Evolutionary conservation across 1,140 invertebrate species (phyloP), one percentile per base, ranked within the genome.

Genomic region (Drosophila willistoni): DNA sequence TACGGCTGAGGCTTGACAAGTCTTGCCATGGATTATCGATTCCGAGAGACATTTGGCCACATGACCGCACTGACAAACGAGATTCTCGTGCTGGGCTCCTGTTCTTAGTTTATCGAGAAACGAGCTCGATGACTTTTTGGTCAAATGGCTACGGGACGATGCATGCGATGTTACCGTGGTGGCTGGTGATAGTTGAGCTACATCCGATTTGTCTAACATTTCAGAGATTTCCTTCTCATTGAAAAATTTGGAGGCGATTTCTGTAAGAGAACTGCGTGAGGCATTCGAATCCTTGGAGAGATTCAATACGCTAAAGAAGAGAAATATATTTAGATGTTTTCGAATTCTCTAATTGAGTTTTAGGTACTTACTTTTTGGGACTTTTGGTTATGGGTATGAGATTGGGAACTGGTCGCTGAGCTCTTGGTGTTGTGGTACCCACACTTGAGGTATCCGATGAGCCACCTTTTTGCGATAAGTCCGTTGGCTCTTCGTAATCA

Each of bases 11-110:
- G 84, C 84, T 17, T 90, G 81, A 47, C 96, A 96, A 62, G 94
- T 94, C 84, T 96, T 95, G 90, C 95, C 94, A 84, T 96, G 96
- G 54, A 95, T 94, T 12, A 95, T 94, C 70, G 95, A 94, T 92
- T 97, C 97, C 10, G 96, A 96, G n/a, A 96, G 93, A 92, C 96
- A 97, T 91, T 97, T 97, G 66, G 96, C 96, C 91, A 96, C 94
- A 87, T 97, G 95, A 2, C 95, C 95, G 84, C 96, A 97, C 77
- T 94, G 94, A 84, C 96, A 97, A 9, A 93, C 93, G n/a, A 96
- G 92, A 76, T 94, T 94, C 42, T 94, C 94, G 69, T 93, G 92
- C 83, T 94, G 79, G 68, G 86, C 81, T 71, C 94, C 92, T 36
- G 97, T 90, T 92, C 96, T 96, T 13, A 97, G 92, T 87, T 95